Percentiles rank a stretch among this genome's conserved stretches.
phyloP scores from a whole-genome alignment of 1,140 invertebrate species.

The Listronotus bonariensis region DNA sequence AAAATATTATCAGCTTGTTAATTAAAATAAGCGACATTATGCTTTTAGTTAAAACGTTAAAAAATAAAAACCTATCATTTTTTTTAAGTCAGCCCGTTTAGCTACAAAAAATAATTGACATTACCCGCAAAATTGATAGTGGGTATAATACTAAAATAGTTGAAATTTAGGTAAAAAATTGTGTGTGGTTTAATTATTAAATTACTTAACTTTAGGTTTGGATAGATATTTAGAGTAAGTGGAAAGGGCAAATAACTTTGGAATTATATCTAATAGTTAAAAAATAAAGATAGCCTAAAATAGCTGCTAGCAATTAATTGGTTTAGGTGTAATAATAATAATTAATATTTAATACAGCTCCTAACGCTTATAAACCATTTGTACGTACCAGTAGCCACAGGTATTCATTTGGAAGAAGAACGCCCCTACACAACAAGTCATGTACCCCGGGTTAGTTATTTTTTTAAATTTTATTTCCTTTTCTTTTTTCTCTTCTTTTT shows the following conservation, averaged over 20 bases:
- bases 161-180: too few relatives aligned
- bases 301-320: not conserved
- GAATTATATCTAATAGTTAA: not conserved
- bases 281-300: conserved; percentile 12
- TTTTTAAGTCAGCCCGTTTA: too few relatives aligned
- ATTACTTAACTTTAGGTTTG: too few relatives aligned
- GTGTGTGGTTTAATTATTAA: too few relatives aligned
- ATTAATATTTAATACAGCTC: conserved; percentile 46
- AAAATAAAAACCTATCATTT: too few relatives aligned
- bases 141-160: too few relatives aligned
- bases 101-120: too few relatives aligned
- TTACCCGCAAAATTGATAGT: too few relatives aligned
- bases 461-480: conserved; percentile 20
- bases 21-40: too few relatives aligned
- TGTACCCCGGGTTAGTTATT: conserved; percentile 61
- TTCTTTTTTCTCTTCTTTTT: conserved; percentile 4
- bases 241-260: conserved; percentile 1
- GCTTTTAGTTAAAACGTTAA: too few relatives aligned
- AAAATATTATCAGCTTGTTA: too few relatives aligned
- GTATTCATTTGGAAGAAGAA: conserved; percentile 68
- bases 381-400: conserved; percentile 60
- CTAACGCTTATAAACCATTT: conserved; percentile 55
- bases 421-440: conserved; percentile 60
- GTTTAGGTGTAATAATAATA: conserved; percentile 30
- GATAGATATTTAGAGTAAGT: too few relatives aligned